A percentile compares a stretch with the other conserved stretches of the same genome.
Conservation (phyloP, 2,797 vertebrate species). For the Pseudomugil tenellus region DNA sequence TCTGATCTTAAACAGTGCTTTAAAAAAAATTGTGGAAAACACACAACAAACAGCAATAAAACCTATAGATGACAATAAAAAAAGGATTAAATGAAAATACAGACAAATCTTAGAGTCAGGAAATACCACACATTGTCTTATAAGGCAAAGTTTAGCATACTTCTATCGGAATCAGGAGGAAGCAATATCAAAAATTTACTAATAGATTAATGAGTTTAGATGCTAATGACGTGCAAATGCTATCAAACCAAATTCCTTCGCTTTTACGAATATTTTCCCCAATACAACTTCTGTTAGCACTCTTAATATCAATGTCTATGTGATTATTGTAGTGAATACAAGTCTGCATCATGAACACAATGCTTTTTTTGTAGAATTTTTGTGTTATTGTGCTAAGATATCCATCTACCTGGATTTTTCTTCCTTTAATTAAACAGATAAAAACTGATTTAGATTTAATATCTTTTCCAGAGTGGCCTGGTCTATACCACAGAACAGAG, state of each 20-base stretch:
- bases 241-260: no score
- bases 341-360: no score
- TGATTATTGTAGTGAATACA: not conserved
- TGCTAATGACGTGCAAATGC: not conserved
- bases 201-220: not conserved
- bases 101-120: not conserved
- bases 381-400: no score
- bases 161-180: not conserved
- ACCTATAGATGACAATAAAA: not conserved
- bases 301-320: not conserved
- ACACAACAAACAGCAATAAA: constrained; percentile 1
- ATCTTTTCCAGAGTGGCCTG: no score
- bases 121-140: not conserved
- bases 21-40: not conserved
- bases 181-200: not conserved
- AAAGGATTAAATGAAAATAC: not conserved
- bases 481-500: no score
- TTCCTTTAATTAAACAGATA: no score
- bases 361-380: no score
- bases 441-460: no score
- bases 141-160: not conserved
- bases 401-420: no score
- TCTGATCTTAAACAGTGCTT: not conserved
- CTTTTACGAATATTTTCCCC: no score
- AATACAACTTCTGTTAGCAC: not conserved